Base-by-base conservation (phyloP, 1,140 invertebrate species). In the Drosophila athabasca region DNA sequence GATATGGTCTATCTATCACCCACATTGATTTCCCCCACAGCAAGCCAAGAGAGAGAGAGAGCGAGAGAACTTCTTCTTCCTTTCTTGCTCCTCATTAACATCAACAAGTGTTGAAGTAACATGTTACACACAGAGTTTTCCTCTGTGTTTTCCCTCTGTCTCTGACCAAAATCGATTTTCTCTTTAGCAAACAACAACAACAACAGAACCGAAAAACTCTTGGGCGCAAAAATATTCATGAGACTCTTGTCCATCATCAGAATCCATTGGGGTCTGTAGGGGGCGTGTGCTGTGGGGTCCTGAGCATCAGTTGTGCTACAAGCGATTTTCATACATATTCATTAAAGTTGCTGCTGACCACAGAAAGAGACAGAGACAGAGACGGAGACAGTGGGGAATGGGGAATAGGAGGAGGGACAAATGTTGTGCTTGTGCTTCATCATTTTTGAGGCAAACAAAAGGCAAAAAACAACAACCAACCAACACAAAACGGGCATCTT, bases 251-350 rank as follows among this genome's bases (percentile, higher is more conserved):
- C 22, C 9, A 39, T 52, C 48, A 51, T 31, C n/a, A 7, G 35
- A 46, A 26, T 24, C 53, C 57, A 43, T 35, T 48, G 24, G 59
- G 9, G 35, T 19, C 17, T 19, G 17, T 19, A 19, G 17, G 22
- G 2, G 5, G 9, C 9, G 22, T 2, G 2, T 31, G 41, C 26
- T 17, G 46, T 19, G 31, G 35, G 35, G 35, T 39, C 1, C 35
- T 13, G 35, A 39, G 43, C 43, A 59, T 61, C 71, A 76, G 66
- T 76, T 77, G 77, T 77, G 77, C 73, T 76, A 88, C 83, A 79
- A 87, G 64, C 79, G 75, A 73, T 79, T 73, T 88, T 88, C 83
- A 88, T 88, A 88, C 83, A 88, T 88, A 88, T 88, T 88, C 83
- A 88, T 88, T 88, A 88, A 88, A 83, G 83, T 88, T 87, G 17